Evolutionary conservation across 1,140 invertebrate genomes (phyloP).

Genomic region (Epicauta chinensis): DNA sequence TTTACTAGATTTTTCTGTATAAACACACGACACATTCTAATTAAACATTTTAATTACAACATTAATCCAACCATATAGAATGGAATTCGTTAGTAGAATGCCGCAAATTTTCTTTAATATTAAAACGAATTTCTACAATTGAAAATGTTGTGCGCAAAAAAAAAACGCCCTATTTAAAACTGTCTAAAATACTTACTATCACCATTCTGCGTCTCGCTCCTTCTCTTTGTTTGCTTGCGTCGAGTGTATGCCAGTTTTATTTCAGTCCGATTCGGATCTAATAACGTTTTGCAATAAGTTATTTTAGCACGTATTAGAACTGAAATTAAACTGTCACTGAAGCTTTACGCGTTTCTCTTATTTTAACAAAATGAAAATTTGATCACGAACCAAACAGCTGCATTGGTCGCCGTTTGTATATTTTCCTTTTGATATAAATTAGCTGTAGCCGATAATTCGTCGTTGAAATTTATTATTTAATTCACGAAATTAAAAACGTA

Average conservation of each 20-base stretch:
- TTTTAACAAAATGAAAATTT: constrained; percentile 14
- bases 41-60: constrained; percentile 17
- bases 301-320: constrained; percentile 11
- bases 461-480: too few species aligned
- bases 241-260: background rate
- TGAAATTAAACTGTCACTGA: constrained; percentile 13
- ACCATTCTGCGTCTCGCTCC: too few species aligned
- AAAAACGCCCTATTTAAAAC: background rate
- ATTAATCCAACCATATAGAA: constrained; percentile 1
- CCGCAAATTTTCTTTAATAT: too few species aligned
- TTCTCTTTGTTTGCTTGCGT: too few species aligned
- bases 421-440: too few species aligned
- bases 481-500: too few species aligned
- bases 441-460: too few species aligned
- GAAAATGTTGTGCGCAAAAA: background rate
- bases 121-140: too few species aligned
- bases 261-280: constrained; percentile 4
- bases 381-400: constrained; percentile 15
- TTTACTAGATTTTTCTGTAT: background rate
- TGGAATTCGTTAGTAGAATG: too few species aligned
- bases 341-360: constrained; percentile 3
- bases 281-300: constrained; percentile 9
- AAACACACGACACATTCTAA: constrained; percentile 7
- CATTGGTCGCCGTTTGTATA: background rate
- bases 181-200: too few species aligned